A percentile compares a stretch with the other conserved stretches of the same genome.
Evolutionary conservation across 2,113 vertebrate genomes (phyloP).

Genomic region (Carlito syrichta): DNA sequence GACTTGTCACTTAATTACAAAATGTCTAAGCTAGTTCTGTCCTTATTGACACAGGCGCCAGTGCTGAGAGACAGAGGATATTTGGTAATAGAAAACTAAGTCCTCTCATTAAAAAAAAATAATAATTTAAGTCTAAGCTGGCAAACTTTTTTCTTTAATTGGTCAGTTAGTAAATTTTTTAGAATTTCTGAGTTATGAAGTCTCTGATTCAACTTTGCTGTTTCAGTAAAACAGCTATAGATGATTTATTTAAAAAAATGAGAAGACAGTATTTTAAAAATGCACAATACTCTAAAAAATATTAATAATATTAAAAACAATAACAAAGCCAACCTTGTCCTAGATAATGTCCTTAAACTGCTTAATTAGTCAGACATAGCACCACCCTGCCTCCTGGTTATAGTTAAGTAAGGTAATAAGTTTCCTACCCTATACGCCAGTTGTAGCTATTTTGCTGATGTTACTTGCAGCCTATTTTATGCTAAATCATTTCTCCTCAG

Average conservation of each 20-base stretch:
- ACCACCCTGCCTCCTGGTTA: not conserved
- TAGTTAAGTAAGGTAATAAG: not conserved
- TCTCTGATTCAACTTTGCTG: not conserved
- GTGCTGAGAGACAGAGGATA: not conserved
- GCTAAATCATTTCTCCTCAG: not conserved
- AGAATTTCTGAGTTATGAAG: not conserved
- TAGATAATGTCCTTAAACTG: not conserved
- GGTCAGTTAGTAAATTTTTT: not conserved
- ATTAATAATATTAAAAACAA: not conserved
- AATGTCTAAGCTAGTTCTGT: not conserved
- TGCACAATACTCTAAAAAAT: not conserved
- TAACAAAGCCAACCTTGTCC: not conserved
- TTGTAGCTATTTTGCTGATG: not conserved
- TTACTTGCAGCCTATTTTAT: not conserved
- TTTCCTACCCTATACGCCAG: not conserved
- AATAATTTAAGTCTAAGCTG: not conserved
- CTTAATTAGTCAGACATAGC: not conserved
- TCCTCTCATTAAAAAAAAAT: too few species aligned
- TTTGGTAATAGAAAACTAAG: not conserved
- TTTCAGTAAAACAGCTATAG: not conserved
- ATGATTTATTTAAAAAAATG: not conserved
- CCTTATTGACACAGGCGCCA: not conserved
- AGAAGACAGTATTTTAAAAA: not conserved
- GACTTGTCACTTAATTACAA: not conserved
- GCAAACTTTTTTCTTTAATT: not conserved